A percentile compares a stretch with the other conserved stretches of the same genome.
These are phyloP conservation scores for Gorsachius magnificus DNA, from an alignment of 2,797 vertebrate species.

Conservation along the genomic window DNA sequence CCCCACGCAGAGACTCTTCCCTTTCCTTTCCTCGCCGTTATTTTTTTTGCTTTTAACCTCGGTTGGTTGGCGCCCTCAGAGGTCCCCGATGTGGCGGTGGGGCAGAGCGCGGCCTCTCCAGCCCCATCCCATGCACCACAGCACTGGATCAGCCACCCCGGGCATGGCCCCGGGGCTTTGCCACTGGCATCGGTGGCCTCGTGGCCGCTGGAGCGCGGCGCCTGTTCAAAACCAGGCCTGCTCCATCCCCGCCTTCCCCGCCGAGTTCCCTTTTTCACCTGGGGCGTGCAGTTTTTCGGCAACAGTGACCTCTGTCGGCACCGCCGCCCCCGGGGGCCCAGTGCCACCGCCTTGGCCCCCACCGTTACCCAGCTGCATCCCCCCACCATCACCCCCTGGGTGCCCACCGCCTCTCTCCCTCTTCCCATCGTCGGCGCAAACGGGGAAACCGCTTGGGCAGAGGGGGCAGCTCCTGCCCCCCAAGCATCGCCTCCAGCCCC, in stretches of 20 bases:
- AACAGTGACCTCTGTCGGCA: conserved; percentile 59
- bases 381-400: background rate
- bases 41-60: background rate
- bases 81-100: fast-evolving
- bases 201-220: fast-evolving
- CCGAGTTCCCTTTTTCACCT: background rate
- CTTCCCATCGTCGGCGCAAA: fast-evolving
- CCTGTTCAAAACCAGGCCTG: background rate
- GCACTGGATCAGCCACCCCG: fast-evolving
- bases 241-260: background rate
- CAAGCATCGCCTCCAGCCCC: background rate
- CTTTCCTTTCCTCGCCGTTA: fast-evolving
- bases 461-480: background rate
- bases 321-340: fast-evolving
- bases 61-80: fast-evolving
- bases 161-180: background rate
- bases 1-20: background rate
- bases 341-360: background rate
- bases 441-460: fast-evolving
- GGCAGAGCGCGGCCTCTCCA: background rate
- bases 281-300: background rate
- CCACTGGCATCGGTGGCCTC: background rate
- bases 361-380: fast-evolving
- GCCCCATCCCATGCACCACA: fast-evolving
- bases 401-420: fast-evolving